Evolutionary conservation across 2,888 invertebrate genomes (phyloP), one percentile per base, ranked within the genome.

Genomic region (Pardosa pseudoannulata): DNA sequence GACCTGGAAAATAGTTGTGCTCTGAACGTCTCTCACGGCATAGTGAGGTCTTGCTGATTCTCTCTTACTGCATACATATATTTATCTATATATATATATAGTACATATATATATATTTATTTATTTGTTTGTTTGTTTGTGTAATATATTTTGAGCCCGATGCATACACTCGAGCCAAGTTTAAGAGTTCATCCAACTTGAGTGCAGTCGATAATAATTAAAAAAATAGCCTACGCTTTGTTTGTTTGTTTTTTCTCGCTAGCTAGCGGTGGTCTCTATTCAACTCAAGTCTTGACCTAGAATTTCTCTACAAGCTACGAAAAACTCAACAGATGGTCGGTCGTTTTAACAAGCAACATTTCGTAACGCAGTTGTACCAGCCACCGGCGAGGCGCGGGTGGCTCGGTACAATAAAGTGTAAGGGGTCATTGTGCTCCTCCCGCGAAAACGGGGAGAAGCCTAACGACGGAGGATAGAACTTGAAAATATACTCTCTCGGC

Each of bases 261-360:
- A 73, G 65, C 83, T 85, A 78, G 73, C 76, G 56, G 78, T 72
- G 72, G 32, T 68, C 83, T 68, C 83, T 82, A 82, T 50, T 72
- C 83, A 76, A 80, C 72, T 65, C 83, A 76, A 68, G 29, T 71
- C 62, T 68, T 46, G 27, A 70, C 75, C 76, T 78, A 78, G 67
- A 80, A 68, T 68, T n/a, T 56, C 16, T 56, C 72, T 85, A 78
- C 83, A 83, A 83, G 83, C 83, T 85, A 78, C 16, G 16, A 50
- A n/a, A 36, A 85, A 85, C 83, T 85, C 78, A 85, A 85, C 82
- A 82, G 46, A 85, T 83, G n/a, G n/a, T n/a, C n/a, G n/a, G n/a
- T 67, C 23, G 65, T 78, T n/a, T n/a, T 78, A 85, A 85, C 83
- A 85, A 85, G 72, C 65, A 50, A 73, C 50, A 65, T 80, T 50